Evolutionary conservation across 2,113 vertebrate species (phyloP).

Genomic region (Eubucco bourcierii): DNA sequence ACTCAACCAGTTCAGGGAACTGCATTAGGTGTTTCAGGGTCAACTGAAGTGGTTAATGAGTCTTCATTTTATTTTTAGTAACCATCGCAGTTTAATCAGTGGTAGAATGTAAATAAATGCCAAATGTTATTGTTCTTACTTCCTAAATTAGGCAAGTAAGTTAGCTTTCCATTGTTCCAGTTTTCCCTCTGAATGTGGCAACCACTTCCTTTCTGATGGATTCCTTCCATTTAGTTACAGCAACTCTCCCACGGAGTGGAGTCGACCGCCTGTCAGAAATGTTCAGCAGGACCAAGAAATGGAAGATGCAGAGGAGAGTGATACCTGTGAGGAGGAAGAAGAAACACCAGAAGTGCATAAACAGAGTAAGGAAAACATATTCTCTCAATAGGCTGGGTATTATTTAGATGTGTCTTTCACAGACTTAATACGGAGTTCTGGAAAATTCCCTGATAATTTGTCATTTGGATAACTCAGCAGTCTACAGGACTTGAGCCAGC

Average conservation of each 20-base stretch:
- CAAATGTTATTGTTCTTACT: background rate
- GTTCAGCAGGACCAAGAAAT: conserved; percentile 58
- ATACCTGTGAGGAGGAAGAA: conserved; percentile 62
- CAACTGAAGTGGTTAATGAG: background rate
- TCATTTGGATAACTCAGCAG: background rate
- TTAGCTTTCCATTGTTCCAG: background rate
- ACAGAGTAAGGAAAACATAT: conserved; percentile 63
- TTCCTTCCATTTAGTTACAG: conserved; percentile 61
- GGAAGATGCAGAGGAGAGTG: conserved; percentile 66
- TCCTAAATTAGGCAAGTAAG: background rate
- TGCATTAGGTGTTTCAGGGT: background rate
- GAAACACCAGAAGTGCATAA: conserved; percentile 67
- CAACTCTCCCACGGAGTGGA: conserved; percentile 57
- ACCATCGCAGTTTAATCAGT: background rate
- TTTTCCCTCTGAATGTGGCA: background rate
- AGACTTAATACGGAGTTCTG: background rate
- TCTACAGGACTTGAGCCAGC: too few species aligned
- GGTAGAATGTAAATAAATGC: background rate
- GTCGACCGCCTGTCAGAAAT: background rate
- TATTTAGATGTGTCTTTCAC: background rate
- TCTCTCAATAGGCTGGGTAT: background rate
- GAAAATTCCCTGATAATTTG: background rate
- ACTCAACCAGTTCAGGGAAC: background rate
- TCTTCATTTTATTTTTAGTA: background rate
- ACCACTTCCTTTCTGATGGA: background rate